These are phyloP conservation scores for Bombus confusus DNA, from an alignment of 1,140 invertebrate genomes.

Conservation along the genomic window DNA sequence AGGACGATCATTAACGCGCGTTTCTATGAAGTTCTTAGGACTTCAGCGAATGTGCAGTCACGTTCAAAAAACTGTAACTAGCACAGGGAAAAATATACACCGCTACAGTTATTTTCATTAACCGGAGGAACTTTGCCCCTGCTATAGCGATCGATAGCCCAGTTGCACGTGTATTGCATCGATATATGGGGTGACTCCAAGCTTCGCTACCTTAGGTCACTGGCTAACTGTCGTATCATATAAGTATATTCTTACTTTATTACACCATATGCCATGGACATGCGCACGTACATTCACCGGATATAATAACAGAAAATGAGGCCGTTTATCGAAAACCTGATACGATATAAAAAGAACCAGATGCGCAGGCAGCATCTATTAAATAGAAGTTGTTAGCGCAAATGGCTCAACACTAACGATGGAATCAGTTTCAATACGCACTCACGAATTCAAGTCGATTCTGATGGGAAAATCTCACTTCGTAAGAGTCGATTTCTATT, in stretches of 20 bases:
- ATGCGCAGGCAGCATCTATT: slow-evolving; percentile 27
- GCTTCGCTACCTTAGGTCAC: slow-evolving; percentile 73
- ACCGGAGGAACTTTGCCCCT: slow-evolving; percentile 75
- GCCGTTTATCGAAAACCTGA: slow-evolving; percentile 57
- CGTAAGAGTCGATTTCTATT: not conserved
- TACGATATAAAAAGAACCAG: slow-evolving; percentile 54
- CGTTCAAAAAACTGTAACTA: slow-evolving; percentile 65
- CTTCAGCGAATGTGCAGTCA: slow-evolving; percentile 51
- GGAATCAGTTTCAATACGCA: not conserved
- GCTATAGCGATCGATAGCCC: slow-evolving; percentile 79
- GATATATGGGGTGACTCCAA: slow-evolving; percentile 71
- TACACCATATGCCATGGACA: slow-evolving; percentile 67
- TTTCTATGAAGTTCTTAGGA: slow-evolving; percentile 46
- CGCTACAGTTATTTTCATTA: slow-evolving; percentile 77
- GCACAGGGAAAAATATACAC: slow-evolving; percentile 53
- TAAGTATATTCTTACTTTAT: slow-evolving; percentile 56
- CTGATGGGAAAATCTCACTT: not conserved
- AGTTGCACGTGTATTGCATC: slow-evolving; percentile 79
- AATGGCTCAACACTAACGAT: not conserved
- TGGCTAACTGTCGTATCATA: slow-evolving; percentile 76
- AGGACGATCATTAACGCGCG: slow-evolving; percentile 14
- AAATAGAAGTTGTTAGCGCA: slow-evolving; percentile 38
- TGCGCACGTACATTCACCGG: slow-evolving; percentile 66
- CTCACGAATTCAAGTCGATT: not conserved
- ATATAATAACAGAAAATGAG: slow-evolving; percentile 62